Conservation (phyloP, 2,797 vertebrate genomes). For the Bovichtus variegatus region DNA sequence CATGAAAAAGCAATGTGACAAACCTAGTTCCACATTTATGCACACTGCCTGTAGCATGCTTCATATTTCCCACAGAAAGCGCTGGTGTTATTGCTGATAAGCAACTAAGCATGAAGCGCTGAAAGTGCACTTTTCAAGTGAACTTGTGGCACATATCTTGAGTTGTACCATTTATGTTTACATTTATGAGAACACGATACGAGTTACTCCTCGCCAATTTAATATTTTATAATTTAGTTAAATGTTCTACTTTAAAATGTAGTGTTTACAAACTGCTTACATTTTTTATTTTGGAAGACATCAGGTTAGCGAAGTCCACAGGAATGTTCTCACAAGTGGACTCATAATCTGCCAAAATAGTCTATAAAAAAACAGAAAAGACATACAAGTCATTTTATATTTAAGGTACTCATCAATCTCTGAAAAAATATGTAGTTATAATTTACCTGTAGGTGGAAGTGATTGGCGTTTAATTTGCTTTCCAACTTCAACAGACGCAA, state of each 20-base stretch:
- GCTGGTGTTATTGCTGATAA: background rate
- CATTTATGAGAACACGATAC: background rate
- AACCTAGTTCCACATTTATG: background rate
- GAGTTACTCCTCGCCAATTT: background rate
- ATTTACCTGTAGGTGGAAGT: slow-evolving; percentile 84
- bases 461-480: slow-evolving; percentile 79
- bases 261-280: slow-evolving; percentile 62
- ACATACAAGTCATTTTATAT: slow-evolving; percentile 16
- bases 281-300: slow-evolving; percentile 85
- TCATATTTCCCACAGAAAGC: background rate
- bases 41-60: background rate
- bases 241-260: background rate
- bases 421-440: background rate
- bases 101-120: background rate
- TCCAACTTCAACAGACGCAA: slow-evolving; percentile 81
- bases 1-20: background rate
- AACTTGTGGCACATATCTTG: background rate
- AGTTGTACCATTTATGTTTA: background rate
- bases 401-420: background rate
- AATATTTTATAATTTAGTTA: background rate
- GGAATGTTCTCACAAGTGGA: slow-evolving; percentile 81
- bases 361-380: slow-evolving; percentile 74
- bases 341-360: slow-evolving; percentile 85
- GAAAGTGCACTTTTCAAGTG: too few relatives aligned
- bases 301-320: slow-evolving; percentile 78